phyloP scores from a whole-genome alignment of 2,113 vertebrate genomes.

The Datnioides undecimradiatus region DNA sequence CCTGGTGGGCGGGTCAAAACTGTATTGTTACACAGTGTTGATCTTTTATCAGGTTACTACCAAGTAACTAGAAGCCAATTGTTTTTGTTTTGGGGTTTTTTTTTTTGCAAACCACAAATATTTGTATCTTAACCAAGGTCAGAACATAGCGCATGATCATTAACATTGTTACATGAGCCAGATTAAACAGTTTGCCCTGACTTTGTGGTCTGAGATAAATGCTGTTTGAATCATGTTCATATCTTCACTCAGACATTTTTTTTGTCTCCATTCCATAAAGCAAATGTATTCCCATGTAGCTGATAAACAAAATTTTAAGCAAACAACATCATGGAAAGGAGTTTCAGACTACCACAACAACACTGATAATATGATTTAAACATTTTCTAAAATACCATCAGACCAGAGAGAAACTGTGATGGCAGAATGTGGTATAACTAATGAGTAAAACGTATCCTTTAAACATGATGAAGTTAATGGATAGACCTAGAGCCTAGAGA shows the following conservation, averaged over 20 bases:
- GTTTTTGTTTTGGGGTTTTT: too few relatives aligned
- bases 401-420: too few relatives aligned
- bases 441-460: too few relatives aligned
- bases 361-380: background rate
- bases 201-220: background rate
- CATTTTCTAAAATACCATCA: background rate
- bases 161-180: background rate
- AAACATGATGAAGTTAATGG: too few relatives aligned
- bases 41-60: background rate
- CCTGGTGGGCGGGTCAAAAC: conserved; percentile 8
- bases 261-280: background rate
- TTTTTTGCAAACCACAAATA: background rate
- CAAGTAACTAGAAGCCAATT: too few relatives aligned
- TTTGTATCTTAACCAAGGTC: background rate
- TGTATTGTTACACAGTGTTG: conserved; percentile 4
- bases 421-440: too few relatives aligned
- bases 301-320: background rate
- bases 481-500: background rate
- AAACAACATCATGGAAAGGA: background rate
- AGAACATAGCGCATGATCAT: background rate
- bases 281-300: background rate
- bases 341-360: background rate
- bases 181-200: background rate
- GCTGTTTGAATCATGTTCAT: background rate
- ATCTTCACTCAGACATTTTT: background rate